Conservation (phyloP, 1,140 invertebrate genomes). For the Ceratina australensis region DNA sequence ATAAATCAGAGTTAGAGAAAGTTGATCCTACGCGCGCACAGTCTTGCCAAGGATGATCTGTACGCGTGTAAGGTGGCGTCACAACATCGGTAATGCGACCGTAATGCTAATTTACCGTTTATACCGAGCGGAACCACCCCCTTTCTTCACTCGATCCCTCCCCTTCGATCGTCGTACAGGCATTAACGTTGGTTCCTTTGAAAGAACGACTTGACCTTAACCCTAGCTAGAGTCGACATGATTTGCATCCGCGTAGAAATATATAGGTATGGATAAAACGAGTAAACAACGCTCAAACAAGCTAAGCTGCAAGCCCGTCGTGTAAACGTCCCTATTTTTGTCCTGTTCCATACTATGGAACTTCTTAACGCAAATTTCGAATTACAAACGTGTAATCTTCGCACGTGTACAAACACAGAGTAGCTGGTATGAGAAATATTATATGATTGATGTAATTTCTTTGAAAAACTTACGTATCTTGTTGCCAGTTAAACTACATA, state of each 20-base stretch:
- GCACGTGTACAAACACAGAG: neutral
- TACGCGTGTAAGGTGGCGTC: constrained; percentile 71
- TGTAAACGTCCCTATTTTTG: constrained; percentile 19
- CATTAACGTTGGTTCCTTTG: constrained; percentile 40
- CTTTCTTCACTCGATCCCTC: neutral
- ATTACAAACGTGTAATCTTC: neutral
- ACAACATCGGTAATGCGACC: constrained; percentile 76
- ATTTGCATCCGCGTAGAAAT: constrained; percentile 25
- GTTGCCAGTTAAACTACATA: too few relatives aligned
- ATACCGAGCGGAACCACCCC: constrained; percentile 56
- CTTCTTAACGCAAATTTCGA: neutral
- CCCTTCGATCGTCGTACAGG: constrained; percentile 31
- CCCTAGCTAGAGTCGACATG: constrained; percentile 38
- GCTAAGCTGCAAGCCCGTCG: constrained; percentile 8
- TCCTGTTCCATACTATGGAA: neutral
- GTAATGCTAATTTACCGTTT: constrained; percentile 78
- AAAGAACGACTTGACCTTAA: constrained; percentile 56
- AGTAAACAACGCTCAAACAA: neutral
- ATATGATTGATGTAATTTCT: constrained; percentile 13
- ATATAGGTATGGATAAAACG: constrained; percentile 15
- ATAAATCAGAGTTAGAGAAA: constrained; percentile 75
- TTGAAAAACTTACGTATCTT: too few relatives aligned
- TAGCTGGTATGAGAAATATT: neutral
- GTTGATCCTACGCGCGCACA: constrained; percentile 60
- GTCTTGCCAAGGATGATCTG: constrained; percentile 59